Conservation (phyloP, 2,888 invertebrate species). For the Andrena praecox region DNA sequence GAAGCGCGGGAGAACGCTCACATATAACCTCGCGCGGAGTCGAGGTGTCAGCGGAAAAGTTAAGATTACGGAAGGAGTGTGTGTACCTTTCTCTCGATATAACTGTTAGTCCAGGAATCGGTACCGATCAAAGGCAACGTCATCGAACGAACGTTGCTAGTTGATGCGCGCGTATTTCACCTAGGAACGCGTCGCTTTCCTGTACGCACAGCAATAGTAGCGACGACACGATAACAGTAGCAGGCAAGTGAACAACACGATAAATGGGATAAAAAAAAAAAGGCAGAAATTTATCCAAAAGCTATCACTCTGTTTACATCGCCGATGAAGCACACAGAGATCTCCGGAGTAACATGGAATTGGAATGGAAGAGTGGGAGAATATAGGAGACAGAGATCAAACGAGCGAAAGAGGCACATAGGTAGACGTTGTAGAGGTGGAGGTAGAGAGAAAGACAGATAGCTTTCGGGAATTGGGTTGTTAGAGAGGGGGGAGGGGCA, state of each 20-base stretch:
- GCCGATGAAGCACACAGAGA: constrained; percentile 48
- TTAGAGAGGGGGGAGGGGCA: neutral
- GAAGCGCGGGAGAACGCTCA: constrained; percentile 56
- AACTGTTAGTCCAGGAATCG: constrained; percentile 41
- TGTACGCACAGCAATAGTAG: constrained; percentile 20
- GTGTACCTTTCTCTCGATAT: constrained; percentile 22
- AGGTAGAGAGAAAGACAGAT: constrained; percentile 16
- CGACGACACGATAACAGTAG: constrained; percentile 5
- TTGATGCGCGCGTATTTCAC: constrained; percentile 53
- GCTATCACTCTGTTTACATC: constrained; percentile 57
- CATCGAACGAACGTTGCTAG: constrained; percentile 51
- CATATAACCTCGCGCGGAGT: constrained; percentile 41
- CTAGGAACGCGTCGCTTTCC: constrained; percentile 45
- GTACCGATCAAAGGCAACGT: constrained; percentile 47
- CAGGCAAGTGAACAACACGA: neutral
- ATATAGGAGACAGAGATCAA: neutral
- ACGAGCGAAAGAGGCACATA: neutral
- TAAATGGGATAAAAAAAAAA: neutral
- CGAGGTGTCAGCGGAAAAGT: neutral
- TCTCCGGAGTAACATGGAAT: constrained; percentile 39
- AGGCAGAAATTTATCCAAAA: constrained; percentile 35
- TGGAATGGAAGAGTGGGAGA: constrained; percentile 25
- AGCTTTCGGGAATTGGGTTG: too few species aligned
- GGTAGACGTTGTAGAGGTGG: constrained; percentile 32
- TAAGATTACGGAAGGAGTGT: neutral